Base-by-base conservation (phyloP, 1,140 invertebrate genomes). In the Conus ventricosus region DNA sequence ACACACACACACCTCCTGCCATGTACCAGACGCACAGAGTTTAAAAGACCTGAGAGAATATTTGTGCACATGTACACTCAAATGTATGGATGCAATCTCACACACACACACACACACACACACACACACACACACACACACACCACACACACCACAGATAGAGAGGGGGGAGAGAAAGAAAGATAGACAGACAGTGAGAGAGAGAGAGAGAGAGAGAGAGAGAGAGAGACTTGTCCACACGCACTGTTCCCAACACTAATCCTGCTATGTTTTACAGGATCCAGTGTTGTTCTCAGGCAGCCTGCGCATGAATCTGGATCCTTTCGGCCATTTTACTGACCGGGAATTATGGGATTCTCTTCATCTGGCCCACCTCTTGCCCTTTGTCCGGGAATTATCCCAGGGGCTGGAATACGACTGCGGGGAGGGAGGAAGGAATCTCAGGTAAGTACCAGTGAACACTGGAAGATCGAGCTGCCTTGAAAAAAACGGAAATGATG, bases 241-340 rank as follows among this genome's bases (percentile, higher is more conserved):
- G n/a, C n/a, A n/a, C n/a, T n/a, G n/a, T n/a, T n/a, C n/a, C n/a
- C n/a, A n/a, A n/a, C n/a, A n/a, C n/a, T n/a, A n/a, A n/a, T n/a
- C n/a, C n/a, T n/a, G n/a, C n/a, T n/a, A n/a, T n/a, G 55, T 57
- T 6, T 57, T 95, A 6, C 92, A 96, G 94, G 95, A 96, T 89
- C 94, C 95, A 17, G 93, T 95, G 1, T 86, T 95, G n/a, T 95
- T 96, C 87, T 93, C 92, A 82, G 95, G 95, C 84, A 94, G 88
- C 13, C 93, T 98, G 88, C 96, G 98, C 27, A 97, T 96, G 91
- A 99, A 99, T 95, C 95, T 99, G 90, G 98, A 99, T 96, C 98
- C 98, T 0, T 98, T 98, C 91, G 96, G 97, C 51, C 90, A 96
- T 71, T 97, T 97, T 91, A 95, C 94, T 67, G 98, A 98, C 92